These are phyloP conservation scores for Embiotoca jacksoni DNA, from an alignment of 2,113 vertebrate genomes.

Conservation along the genomic window DNA sequence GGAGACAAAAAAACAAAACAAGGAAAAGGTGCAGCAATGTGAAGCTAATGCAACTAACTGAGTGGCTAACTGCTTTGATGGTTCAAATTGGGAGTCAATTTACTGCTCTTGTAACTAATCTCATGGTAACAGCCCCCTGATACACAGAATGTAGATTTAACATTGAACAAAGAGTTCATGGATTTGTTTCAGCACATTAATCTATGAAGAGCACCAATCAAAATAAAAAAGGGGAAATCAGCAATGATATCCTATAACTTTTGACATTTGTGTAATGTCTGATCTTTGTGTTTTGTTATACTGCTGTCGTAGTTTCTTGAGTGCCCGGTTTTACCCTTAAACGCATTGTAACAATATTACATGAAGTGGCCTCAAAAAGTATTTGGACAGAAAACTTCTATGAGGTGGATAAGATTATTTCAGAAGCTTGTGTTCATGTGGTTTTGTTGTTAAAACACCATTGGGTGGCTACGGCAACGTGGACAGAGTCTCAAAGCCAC, in stretches of 20 bases:
- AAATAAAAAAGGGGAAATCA: not conserved
- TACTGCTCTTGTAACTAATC: constrained; percentile 25
- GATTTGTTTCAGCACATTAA: constrained; percentile 12
- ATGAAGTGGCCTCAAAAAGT: not conserved
- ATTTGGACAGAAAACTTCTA: not conserved
- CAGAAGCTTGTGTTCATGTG: too few species aligned
- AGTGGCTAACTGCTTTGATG: constrained; percentile 37
- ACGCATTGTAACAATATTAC: not conserved
- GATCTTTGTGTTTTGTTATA: too few species aligned
- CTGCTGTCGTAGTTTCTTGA: too few species aligned
- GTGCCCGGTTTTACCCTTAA: not conserved
- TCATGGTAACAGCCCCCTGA: not conserved
- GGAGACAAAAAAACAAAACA: constrained; percentile 32
- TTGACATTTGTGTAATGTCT: too few species aligned
- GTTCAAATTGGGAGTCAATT: constrained; percentile 41
- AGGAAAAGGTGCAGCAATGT: constrained; percentile 32
- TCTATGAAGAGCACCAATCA: constrained; percentile 5
- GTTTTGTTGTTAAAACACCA: too few species aligned
- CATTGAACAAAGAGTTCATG: constrained; percentile 17
- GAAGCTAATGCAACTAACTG: constrained; percentile 41
- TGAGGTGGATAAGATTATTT: too few species aligned
- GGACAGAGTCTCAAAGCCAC: too few species aligned
- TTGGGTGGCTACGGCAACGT: too few species aligned
- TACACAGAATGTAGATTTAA: not conserved
- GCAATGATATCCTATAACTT: too few species aligned